A percentile compares a stretch with the other conserved stretches of the same genome.
Conservation (phyloP, 2,888 invertebrate species). For the Pammene fasciana region DNA sequence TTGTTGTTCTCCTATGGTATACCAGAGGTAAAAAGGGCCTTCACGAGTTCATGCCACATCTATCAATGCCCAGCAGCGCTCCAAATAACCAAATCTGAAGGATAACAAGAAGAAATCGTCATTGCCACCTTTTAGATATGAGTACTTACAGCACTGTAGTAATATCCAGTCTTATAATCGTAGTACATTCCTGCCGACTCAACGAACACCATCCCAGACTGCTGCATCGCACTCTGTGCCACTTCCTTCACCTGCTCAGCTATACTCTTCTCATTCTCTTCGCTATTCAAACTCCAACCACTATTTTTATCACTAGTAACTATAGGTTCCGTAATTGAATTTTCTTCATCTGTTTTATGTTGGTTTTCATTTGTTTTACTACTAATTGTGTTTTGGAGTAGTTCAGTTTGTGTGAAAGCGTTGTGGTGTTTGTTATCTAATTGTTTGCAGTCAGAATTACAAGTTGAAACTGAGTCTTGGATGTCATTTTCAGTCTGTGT, state of each 20-base stretch:
- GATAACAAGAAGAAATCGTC: too few species aligned
- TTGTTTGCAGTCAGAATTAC: conserved; percentile 2
- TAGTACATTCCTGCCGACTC: conserved; percentile 94
- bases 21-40: too few species aligned
- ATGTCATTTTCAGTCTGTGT: conserved; percentile 27
- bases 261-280: conserved; percentile 76
- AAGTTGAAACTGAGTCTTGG: conserved; percentile 4
- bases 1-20: too few species aligned
- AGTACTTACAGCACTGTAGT: conserved; percentile 91
- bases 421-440: neutral
- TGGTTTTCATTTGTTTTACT: conserved; percentile 4
- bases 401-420: conserved; percentile 54
- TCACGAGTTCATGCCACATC: too few species aligned
- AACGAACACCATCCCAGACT: conserved; percentile 93
- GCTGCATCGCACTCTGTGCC: conserved; percentile 88
- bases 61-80: too few species aligned
- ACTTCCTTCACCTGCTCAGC: conserved; percentile 90
- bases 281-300: conserved; percentile 59
- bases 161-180: conserved; percentile 94
- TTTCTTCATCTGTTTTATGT: conserved; percentile 34
- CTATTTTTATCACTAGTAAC: conserved; percentile 40
- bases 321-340: conserved; percentile 33
- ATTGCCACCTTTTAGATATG: too few species aligned
- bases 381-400: conserved; percentile 14
- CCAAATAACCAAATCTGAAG: too few species aligned